phyloP scores from a whole-genome alignment of 1,140 invertebrate species.

The Drosophila punjabiensis region DNA sequence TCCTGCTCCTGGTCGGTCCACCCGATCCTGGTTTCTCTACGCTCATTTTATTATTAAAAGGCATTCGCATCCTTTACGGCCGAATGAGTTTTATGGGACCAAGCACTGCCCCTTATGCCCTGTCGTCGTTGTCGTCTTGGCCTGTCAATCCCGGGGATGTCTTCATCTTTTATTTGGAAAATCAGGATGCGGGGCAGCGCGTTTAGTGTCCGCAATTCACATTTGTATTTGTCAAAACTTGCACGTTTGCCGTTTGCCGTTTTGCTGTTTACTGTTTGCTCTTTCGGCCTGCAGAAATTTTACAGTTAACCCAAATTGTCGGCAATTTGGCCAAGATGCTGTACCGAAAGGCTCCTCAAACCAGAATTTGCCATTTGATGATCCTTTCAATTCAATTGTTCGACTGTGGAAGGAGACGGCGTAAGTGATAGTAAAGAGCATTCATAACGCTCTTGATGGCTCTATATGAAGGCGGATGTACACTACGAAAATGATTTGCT shows the following conservation, averaged over 20 bases:
- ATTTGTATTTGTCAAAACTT: conserved; percentile 78
- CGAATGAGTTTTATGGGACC: conserved; percentile 74
- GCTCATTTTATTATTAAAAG: conserved; percentile 71
- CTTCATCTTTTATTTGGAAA: conserved; percentile 51
- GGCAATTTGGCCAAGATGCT: conserved; percentile 79
- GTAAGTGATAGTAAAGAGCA: conserved; percentile 72
- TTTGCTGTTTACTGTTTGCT: conserved; percentile 56
- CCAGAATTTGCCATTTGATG: conserved; percentile 45
- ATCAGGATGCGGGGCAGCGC: conserved; percentile 22
- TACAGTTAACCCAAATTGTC: conserved; percentile 83
- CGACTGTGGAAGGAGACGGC: conserved; percentile 6
- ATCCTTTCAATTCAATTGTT: conserved; percentile 78
- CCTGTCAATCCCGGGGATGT: conserved; percentile 55
- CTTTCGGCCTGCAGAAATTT: conserved; percentile 58
- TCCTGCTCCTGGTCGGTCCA: conserved; percentile 22
- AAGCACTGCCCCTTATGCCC: conserved; percentile 6
- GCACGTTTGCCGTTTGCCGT: conserved; percentile 68
- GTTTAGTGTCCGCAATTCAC: conserved; percentile 51
- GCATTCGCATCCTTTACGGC: conserved; percentile 81
- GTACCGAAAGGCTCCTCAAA: conserved; percentile 23
- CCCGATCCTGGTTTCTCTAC: conserved; percentile 13
- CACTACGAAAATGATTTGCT: neutral
- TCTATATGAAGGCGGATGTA: conserved; percentile 37
- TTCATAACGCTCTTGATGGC: conserved; percentile 66
- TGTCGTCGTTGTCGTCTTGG: neutral